Evolutionary conservation across 2,888 invertebrate species (phyloP), one percentile per base, ranked within the genome.

Genomic region (Coecobrya sp.): DNA sequence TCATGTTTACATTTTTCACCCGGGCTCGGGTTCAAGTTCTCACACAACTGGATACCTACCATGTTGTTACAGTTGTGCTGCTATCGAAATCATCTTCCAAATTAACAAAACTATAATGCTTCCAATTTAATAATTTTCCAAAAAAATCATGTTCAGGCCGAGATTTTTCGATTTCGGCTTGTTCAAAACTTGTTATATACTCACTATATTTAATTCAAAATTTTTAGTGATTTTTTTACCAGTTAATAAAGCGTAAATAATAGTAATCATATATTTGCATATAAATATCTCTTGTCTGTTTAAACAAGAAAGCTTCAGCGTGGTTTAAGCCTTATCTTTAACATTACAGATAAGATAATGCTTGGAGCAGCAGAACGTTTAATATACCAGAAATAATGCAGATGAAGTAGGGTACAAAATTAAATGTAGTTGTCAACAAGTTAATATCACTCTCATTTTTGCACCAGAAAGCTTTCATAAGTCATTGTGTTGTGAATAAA

Each of bases 301-400:
- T 68, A 13, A 68, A 30, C 68, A 68, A 68, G 30, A 16, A 16
- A 68, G 3, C 30, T 16, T 70, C 19, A 36, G 7, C 25, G n/a
- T 59, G 36, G 25, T 16, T 27, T 1, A 13, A 36, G 30, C 19
- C 68, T 89, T 89, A 89, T 89, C 89, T 89, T 13, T 1, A 25
- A 16, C 82, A 13, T n/a, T 22, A 5, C 62, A 27, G 89, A 89
- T 89, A 89, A 89, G 89, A 89, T 89, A 82, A 82, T 89, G 89
- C 89, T 52, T 1, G 13, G 11, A 76, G 16, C 76, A 25, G 27
- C 76, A 68, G 10, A 7, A 22, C 11, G 11, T 22, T 49, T 11
- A 7, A 8, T n/a, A 36, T n/a, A n/a, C 3, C 11, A 76, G 25
- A 13, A 45, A 73, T 49, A 22, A 76, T 76, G 76, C 42, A 19